phyloP scores from a whole-genome alignment of 1,140 invertebrate species.

The Pseudomyrmex dendroicus region DNA sequence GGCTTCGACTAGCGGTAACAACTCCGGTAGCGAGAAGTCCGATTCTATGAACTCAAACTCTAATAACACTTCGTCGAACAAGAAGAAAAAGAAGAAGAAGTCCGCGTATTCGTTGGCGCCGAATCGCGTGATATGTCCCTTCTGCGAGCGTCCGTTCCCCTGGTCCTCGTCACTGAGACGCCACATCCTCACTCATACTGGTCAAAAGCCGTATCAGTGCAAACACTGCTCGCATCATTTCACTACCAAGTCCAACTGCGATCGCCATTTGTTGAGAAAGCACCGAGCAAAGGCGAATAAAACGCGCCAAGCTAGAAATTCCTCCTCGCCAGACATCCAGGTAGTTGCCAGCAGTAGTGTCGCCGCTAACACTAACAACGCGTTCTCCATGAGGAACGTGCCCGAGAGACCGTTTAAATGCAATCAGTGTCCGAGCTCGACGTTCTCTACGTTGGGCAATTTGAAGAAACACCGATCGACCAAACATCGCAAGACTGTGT shows the following conservation, averaged over 20 bases:
- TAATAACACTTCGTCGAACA: slow-evolving; percentile 74
- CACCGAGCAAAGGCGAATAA: slow-evolving; percentile 89
- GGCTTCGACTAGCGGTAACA: slow-evolving; percentile 91
- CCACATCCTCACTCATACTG: slow-evolving; percentile 97
- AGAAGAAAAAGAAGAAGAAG: slow-evolving; percentile 90
- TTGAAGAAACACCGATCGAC: slow-evolving; percentile 91
- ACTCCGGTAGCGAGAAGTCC: slow-evolving; percentile 91
- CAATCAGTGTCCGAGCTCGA: slow-evolving; percentile 92
- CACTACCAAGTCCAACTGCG: slow-evolving; percentile 98
- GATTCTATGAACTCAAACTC: slow-evolving; percentile 84
- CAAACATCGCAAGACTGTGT: slow-evolving; percentile 86
- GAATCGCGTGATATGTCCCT: slow-evolving; percentile 96
- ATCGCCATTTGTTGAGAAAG: slow-evolving; percentile 95
- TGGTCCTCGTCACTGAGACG: slow-evolving; percentile 97
- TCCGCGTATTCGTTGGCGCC: slow-evolving; percentile 98
- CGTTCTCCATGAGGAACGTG: slow-evolving; percentile 88
- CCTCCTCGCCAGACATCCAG: slow-evolving; percentile 76
- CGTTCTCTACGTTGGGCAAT: slow-evolving; percentile 93
- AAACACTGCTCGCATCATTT: slow-evolving; percentile 95
- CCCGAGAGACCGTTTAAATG: slow-evolving; percentile 94
- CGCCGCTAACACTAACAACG: slow-evolving; percentile 77
- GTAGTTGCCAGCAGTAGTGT: slow-evolving; percentile 66
- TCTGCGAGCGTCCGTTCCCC: slow-evolving; percentile 96
- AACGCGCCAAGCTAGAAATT: slow-evolving; percentile 80
- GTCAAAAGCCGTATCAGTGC: slow-evolving; percentile 98